phyloP scores from a whole-genome alignment of 2,888 invertebrate genomes.

The Seira ritae region DNA sequence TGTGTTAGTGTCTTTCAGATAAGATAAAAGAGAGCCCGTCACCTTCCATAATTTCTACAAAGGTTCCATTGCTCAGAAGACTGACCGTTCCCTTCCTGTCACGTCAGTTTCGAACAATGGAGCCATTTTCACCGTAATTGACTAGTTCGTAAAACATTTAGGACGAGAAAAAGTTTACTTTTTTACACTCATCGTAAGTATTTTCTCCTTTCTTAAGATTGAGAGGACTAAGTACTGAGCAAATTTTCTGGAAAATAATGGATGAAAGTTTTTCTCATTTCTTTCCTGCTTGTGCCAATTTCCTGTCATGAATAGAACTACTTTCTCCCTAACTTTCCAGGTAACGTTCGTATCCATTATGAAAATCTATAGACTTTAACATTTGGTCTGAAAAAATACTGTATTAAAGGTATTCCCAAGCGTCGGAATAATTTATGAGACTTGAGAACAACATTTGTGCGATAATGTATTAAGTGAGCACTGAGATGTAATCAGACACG shows the following conservation, averaged over 20 bases:
- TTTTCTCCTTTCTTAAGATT: slow-evolving; percentile 37
- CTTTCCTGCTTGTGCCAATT: slow-evolving; percentile 50
- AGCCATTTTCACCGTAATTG: slow-evolving; percentile 41
- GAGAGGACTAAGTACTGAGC: not conserved
- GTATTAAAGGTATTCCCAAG: no score
- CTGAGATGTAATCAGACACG: no score
- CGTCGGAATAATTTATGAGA: no score
- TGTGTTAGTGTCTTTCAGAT: no score
- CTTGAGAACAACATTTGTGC: no score
- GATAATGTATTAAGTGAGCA: no score
- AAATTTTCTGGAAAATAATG: not conserved
- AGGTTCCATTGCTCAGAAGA: no score
- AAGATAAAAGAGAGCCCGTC: no score
- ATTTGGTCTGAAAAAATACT: no score
- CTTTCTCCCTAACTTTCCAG: slow-evolving; percentile 21
- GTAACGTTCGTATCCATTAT: no score
- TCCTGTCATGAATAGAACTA: slow-evolving; percentile 52
- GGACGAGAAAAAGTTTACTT: slow-evolving; percentile 40
- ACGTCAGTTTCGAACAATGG: slow-evolving; percentile 19
- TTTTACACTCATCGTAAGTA: slow-evolving; percentile 18
- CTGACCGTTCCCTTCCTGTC: not conserved
- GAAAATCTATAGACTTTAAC: no score
- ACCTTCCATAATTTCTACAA: no score
- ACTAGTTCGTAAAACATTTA: slow-evolving; percentile 16
- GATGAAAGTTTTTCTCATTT: not conserved